These are phyloP conservation scores for Drosophila ironensis DNA, from an alignment of 1,140 invertebrate genomes.

Conservation along the genomic window DNA sequence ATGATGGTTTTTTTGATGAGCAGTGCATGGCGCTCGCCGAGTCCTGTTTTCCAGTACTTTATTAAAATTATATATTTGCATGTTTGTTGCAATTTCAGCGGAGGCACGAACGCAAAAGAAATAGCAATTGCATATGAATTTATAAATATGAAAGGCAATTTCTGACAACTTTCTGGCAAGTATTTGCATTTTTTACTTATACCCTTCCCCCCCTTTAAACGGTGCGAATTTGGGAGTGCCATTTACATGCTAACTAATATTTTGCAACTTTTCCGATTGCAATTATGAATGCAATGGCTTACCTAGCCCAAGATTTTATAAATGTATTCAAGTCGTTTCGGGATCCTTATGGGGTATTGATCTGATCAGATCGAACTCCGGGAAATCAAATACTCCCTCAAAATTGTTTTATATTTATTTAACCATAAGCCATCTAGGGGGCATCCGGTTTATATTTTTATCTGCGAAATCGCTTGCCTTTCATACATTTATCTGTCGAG, in stretches of 20 bases:
- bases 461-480: conserved; percentile 3
- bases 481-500: conserved; percentile 10
- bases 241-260: background rate
- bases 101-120: conserved; percentile 35
- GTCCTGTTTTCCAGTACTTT: conserved; percentile 49
- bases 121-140: conserved; percentile 64
- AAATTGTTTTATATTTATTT: background rate
- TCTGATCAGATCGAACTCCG: too few species aligned
- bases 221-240: background rate
- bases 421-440: background rate
- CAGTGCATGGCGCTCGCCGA: background rate
- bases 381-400: too few species aligned
- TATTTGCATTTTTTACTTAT: background rate
- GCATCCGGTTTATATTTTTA: background rate
- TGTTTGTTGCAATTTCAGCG: conserved; percentile 71
- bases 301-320: too few species aligned
- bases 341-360: too few species aligned
- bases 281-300: too few species aligned
- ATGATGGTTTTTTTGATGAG: conserved; percentile 71
- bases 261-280: background rate
- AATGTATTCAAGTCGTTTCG: too few species aligned
- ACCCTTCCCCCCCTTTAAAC: background rate
- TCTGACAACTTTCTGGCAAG: conserved; percentile 24
- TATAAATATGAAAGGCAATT: conserved; percentile 68
- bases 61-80: conserved; percentile 80